Evolutionary conservation across 2,113 vertebrate genomes (phyloP).

Genomic region (Scomber colias): DNA sequence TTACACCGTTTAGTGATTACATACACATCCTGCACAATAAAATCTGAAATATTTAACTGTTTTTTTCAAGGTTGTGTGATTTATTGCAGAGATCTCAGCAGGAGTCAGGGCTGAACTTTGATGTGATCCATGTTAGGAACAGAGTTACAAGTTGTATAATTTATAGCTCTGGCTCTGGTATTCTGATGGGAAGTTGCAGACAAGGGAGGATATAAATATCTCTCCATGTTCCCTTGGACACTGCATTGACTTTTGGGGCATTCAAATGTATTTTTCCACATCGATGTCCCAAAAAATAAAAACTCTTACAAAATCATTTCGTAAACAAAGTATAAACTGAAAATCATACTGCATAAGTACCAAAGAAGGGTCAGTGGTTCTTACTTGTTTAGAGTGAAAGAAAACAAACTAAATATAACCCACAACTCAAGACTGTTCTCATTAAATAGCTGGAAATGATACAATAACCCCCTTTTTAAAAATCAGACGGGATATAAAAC

Average conservation of each 20-base stretch:
- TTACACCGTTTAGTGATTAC: background rate
- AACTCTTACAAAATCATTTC: constrained; percentile 25
- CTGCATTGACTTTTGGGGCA: constrained; percentile 16
- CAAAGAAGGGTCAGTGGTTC: constrained; percentile 49
- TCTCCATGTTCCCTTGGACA: constrained; percentile 9
- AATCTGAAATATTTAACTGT: background rate
- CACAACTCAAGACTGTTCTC: constrained; percentile 58
- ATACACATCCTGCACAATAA: background rate
- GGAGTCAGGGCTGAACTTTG: constrained; percentile 22
- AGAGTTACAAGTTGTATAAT: constrained; percentile 19
- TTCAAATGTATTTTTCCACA: constrained; percentile 7
- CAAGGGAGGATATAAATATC: constrained; percentile 35
- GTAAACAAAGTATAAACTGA: constrained; percentile 49
- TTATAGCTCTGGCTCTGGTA: constrained; percentile 33
- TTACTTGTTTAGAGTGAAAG: constrained; percentile 66
- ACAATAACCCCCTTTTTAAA: constrained; percentile 15
- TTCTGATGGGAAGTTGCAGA: constrained; percentile 45
- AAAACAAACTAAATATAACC: constrained; percentile 68
- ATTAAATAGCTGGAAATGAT: constrained; percentile 62
- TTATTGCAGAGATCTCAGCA: constrained; percentile 35
- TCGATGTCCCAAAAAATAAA: constrained; percentile 15
- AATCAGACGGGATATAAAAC: constrained; percentile 57
- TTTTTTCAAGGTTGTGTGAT: background rate
- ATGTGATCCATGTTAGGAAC: constrained; percentile 34
- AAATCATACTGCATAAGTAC: constrained; percentile 43